Evolutionary conservation across 1,140 invertebrate species (phyloP), one percentile per base, ranked within the genome.

Genomic region (Aphaenogaster rudis): DNA sequence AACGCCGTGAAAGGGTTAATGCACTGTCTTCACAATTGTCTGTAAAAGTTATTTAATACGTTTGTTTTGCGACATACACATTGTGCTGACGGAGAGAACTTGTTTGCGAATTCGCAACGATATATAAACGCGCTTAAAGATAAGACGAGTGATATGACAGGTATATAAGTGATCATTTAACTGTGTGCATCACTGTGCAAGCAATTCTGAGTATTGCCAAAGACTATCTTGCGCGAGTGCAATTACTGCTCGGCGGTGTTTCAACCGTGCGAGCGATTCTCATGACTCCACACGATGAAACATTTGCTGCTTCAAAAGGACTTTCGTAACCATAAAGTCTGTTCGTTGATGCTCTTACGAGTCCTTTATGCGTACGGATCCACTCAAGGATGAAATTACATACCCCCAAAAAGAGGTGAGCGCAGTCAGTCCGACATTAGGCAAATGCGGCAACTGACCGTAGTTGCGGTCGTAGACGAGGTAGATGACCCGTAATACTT

Each of bases 341-440:
- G 66, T 72, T 72, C 80, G 71, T 61, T 82, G 80, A 71, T 17
- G 42, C 17, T 71, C 21, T 69, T 52, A 21, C n/a, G 61, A 76
- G 45, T 57, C 48, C 79, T 72, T 48, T 77, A 13, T 66, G 36
- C 57, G 63, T 28, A 54, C 48, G 57, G 36, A 72, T 39, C 4
- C 57, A 66, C 63, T 69, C 52, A 33, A 42, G 17, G 50, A 36
- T 82, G 61, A 71, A 69, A 85, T 87, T 74, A 72, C 79, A 59
- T 33, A 11, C 39, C 42, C 7, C 48, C 8, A 42, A 59, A 87
- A 87, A 52, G 63, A 57, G 28, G n/a, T n/a, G 48, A 67, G 28
- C 80, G 4, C 42, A 15, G 17, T 1, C 9, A n/a, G 28, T 45
- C 6, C 28, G 39, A 69, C 52, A 33, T 57, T 33, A 71, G 36